Base-by-base conservation (phyloP, 2,888 invertebrate species). In the Hypomecis atomaria region DNA sequence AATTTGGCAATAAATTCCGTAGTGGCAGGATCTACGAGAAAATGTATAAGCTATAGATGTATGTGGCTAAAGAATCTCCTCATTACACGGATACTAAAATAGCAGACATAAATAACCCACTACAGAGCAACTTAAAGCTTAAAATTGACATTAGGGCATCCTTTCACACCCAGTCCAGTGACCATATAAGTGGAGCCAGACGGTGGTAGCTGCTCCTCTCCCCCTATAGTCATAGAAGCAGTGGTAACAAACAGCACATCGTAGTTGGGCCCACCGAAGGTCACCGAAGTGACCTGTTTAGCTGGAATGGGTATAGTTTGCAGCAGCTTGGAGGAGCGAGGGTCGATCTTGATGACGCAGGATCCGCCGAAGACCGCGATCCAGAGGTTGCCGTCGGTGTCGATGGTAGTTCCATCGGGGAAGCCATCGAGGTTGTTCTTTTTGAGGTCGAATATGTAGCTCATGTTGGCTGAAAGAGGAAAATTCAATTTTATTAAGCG, bases 401-500 rank as follows among this genome's bases (percentile, higher is more conserved):
- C 97, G 54, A 96, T 96, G 45, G 96, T 95, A 94, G 95, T 95
- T 5, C 96, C 96, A 80, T 96, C 96, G 0, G 95, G 95, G 42
- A 94, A 75, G 0, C 89, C 91, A 0, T 77, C 81, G 1, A 90
- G 49, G 0, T 86, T 83, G 67, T 88, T 83, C 50, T 84, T 79
- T 40, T 85, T 87, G 47, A 96, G 90, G 78, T 96, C 94, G 79
- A 95, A 95, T 44, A 95, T 82, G 57, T 94, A 88, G 68, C 90
- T 93, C 66, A 93, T 85, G 79, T 95, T 95, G 43, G 93, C 95
- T 95, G 84, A 1, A 90, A 88, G 53, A 60, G 23, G 23, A 23
- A 2, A 23, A 23, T 23, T 23, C 23, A 23, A 23, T 23, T 23
- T 23, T 23, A 23, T 23, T 23, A 23, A 23, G 1, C 23, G 23